phyloP scores from a whole-genome alignment of 2,113 vertebrate genomes.

The Dicentrarchus labrax region DNA sequence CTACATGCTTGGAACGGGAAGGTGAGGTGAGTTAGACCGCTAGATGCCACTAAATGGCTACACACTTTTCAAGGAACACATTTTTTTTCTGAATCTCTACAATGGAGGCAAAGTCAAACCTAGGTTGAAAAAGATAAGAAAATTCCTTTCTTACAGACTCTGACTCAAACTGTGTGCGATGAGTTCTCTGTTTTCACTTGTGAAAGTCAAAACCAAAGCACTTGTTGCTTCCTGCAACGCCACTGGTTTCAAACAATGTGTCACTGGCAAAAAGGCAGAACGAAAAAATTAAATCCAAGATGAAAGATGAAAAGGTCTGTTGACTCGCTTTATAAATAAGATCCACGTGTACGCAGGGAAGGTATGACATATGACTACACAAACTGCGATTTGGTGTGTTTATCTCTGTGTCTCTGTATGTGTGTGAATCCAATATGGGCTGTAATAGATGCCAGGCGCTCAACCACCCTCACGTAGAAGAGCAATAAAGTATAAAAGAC shows the following conservation, averaged over 20 bases:
- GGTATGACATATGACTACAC: constrained; percentile 61
- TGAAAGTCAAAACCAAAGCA: constrained; percentile 40
- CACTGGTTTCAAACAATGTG: constrained; percentile 64
- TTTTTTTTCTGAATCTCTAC: too few species aligned
- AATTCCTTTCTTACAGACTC: neutral
- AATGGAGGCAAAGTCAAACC: neutral
- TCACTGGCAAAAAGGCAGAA: constrained; percentile 43
- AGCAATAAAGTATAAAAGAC: constrained; percentile 58
- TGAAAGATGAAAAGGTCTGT: constrained; percentile 64
- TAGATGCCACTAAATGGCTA: too few species aligned
- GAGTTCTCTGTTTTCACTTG: constrained; percentile 53
- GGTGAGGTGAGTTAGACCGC: too few species aligned
- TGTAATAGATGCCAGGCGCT: constrained; percentile 72
- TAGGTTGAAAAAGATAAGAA: neutral
- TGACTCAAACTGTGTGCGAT: constrained; percentile 16
- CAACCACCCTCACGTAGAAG: constrained; percentile 40
- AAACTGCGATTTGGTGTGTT: constrained; percentile 49
- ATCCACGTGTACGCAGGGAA: constrained; percentile 56
- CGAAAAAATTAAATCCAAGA: constrained; percentile 41
- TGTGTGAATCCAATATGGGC: constrained; percentile 42
- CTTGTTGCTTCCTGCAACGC: constrained; percentile 49
- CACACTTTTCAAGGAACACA: neutral
- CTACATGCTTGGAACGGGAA: too few species aligned
- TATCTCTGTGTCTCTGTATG: constrained; percentile 39
- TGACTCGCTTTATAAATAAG: constrained; percentile 63